Base-by-base conservation (phyloP, 2,888 invertebrate genomes). In the Hydropsyche betteni region DNA sequence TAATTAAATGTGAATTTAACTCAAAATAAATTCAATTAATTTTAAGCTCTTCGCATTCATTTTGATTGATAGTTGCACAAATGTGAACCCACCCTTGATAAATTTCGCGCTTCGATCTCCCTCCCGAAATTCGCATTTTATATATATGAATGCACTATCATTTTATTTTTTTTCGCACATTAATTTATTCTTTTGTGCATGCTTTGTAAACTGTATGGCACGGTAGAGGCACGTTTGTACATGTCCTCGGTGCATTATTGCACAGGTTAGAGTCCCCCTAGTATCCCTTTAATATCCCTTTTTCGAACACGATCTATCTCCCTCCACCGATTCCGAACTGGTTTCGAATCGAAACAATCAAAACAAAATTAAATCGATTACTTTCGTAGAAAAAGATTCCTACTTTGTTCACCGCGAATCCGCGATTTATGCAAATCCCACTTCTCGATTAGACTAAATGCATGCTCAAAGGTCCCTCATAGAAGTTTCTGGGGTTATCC, bases 231-330 rank as follows among this genome's bases (percentile, higher is more conserved):
- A 64, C 14, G 55, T 50, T 8, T 50, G 36, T 72, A 58, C 72
- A 58, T 72, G 72, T 72, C 51, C 72, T 58, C 69, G 51, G 16
- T 72, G 58, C 72, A 72, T 72, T 70, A 61, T 69, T 51, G 69
- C 69, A 69, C 75, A 75, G 61, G 69, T 75, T 75, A 61, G 64
- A 75, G 10, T 72, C 58, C 64, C 64, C 36, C 36, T 69, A 44
- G 44, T 10, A 44, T 44, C 44, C 44, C 6, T 44, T 44, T 44
- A 44, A 44, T 55, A 16, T 55, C n/a, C 24, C 55, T 55, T 24
- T 14, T 24, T 6, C 12, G n/a, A 10, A 44, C 44, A 44, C 44
- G 3, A 6, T 44, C 6, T 44, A 44, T 44, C 44, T 44, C 44
- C 10, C 44, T 10, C 44, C 44, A 8, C 10, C 14, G 6, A 55